A percentile compares a stretch with the other conserved stretches of the same genome.
Conservation (phyloP, 2,797 vertebrate genomes). For the Eulemur albifrons region DNA sequence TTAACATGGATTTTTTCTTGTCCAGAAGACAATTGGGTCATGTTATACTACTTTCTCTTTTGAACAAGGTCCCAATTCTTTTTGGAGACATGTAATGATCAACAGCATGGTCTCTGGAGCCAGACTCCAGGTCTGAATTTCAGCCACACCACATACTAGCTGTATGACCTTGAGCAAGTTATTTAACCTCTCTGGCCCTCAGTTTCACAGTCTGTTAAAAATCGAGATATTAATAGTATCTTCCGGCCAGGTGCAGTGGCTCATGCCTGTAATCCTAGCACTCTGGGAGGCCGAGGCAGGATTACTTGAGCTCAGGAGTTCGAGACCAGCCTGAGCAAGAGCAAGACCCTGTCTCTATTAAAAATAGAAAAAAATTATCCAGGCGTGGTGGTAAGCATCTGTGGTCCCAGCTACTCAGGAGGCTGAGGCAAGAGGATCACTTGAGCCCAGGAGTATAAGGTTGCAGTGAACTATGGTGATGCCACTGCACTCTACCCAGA, state of each 20-base stretch:
- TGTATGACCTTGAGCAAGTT: background rate
- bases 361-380: too few relatives aligned
- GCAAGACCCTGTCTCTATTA: too few relatives aligned
- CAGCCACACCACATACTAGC: background rate
- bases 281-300: too few relatives aligned
- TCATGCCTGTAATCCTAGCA: too few relatives aligned
- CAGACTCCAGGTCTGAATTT: background rate
- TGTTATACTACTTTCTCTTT: background rate
- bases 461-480: too few relatives aligned
- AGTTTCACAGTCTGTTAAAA: slow-evolving; percentile 23
- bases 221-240: background rate
- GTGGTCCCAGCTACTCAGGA: too few relatives aligned
- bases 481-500: too few relatives aligned
- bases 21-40: background rate
- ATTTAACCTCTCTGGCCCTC: background rate
- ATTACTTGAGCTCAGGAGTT: too few relatives aligned
- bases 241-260: background rate
- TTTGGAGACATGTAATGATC: background rate
- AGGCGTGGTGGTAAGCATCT: too few relatives aligned
- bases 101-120: background rate
- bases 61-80: background rate
- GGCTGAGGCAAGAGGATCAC: too few relatives aligned
- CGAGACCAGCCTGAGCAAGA: too few relatives aligned
- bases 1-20: background rate
- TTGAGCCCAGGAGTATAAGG: too few relatives aligned